phyloP scores from a whole-genome alignment of 53 echinoderm and acorn worm species.

The Astropecten irregularis region DNA sequence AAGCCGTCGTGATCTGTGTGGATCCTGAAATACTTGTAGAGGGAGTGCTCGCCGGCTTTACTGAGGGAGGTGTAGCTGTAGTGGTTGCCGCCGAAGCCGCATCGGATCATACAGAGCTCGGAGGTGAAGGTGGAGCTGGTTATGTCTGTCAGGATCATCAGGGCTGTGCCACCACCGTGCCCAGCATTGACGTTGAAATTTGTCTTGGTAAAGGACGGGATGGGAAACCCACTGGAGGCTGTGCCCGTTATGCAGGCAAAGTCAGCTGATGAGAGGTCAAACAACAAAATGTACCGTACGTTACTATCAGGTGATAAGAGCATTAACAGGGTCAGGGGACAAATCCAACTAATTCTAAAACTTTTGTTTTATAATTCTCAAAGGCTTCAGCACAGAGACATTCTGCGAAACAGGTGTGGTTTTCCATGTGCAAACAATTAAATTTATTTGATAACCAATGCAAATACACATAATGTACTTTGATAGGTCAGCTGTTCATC shows the following conservation, averaged over 20 bases:
- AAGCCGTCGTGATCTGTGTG: slow-evolving; percentile 64
- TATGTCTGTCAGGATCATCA: slow-evolving; percentile 54
- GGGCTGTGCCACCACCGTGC: slow-evolving; percentile 80
- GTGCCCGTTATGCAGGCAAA: slow-evolving; percentile 67
- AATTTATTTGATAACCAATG: too few relatives aligned
- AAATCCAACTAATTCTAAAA: too few relatives aligned
- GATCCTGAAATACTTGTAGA: slow-evolving; percentile 64
- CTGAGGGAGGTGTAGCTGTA: slow-evolving; percentile 53
- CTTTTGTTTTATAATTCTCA: too few relatives aligned
- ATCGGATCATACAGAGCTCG: slow-evolving; percentile 69
- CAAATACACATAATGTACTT: too few relatives aligned
- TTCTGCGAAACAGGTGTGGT: too few relatives aligned
- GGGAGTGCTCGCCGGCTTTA: slow-evolving; percentile 66
- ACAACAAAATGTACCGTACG: background rate
- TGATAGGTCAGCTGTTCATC: too few relatives aligned
- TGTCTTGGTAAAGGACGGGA: slow-evolving; percentile 61
- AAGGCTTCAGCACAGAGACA: background rate
- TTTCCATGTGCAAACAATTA: too few relatives aligned
- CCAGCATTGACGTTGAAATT: slow-evolving; percentile 76
- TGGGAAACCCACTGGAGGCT: slow-evolving; percentile 60
- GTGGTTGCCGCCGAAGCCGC: slow-evolving; percentile 78
- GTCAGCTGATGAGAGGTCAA: slow-evolving; percentile 49
- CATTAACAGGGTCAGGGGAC: too few relatives aligned
- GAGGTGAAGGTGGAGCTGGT: slow-evolving; percentile 52
- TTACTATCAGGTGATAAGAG: background rate